Percentiles rank a stretch among this genome's conserved stretches.
These are phyloP conservation scores for Micropterix aruncella DNA, from an alignment of 2,888 invertebrate species.

Conservation along the genomic window DNA sequence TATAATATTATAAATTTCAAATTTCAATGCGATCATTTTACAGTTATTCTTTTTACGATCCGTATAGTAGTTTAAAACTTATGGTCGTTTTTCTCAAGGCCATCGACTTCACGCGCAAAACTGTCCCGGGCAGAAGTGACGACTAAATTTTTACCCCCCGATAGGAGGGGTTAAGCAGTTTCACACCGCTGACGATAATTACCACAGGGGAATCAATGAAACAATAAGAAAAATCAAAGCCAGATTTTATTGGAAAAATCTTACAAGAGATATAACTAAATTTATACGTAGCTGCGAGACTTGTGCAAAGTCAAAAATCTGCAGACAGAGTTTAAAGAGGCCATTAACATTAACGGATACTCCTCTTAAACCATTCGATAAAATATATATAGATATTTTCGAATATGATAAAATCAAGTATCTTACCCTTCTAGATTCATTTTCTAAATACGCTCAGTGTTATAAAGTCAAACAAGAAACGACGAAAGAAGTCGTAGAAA, in stretches of 20 bases:
- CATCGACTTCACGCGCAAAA: no score
- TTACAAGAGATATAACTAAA: background rate
- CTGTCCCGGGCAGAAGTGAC: no score
- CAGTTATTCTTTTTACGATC: no score
- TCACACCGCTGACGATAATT: background rate
- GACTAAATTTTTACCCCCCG: no score
- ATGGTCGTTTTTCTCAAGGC: no score
- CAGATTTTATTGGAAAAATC: background rate
- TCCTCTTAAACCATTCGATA: background rate
- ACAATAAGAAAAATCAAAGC: background rate
- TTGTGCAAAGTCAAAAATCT: background rate
- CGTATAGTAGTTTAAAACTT: no score
- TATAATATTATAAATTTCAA: no score
- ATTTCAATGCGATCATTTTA: no score
- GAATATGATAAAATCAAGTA: background rate
- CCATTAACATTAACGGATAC: background rate
- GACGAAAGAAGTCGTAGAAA: background rate
- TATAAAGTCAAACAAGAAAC: background rate
- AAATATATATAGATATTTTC: background rate
- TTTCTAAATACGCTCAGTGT: background rate
- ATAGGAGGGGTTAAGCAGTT: no score
- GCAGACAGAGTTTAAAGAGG: background rate
- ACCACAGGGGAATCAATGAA: background rate
- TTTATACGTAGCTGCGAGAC: background rate
- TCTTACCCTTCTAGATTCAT: background rate